These are phyloP conservation scores for Drosophila asahinai DNA, from an alignment of 1,140 invertebrate genomes.

Conservation along the genomic window DNA sequence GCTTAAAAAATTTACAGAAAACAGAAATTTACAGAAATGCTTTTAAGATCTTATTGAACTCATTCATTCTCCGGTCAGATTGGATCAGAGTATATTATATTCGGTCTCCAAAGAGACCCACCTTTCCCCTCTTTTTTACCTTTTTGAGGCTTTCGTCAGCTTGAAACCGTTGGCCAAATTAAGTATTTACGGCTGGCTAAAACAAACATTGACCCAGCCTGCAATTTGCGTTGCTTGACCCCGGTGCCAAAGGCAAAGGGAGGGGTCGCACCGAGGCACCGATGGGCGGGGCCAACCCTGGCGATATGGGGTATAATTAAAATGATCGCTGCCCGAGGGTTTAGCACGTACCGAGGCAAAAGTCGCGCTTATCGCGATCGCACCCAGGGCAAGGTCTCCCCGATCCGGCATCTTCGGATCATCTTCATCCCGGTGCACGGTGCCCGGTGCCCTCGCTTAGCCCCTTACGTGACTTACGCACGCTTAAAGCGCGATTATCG, in stretches of 20 bases:
- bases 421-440: slow-evolving; percentile 12
- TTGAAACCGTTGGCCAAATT: slow-evolving; percentile 71
- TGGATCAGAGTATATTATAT: slow-evolving; percentile 6
- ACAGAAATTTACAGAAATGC: not conserved
- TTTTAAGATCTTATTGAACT: not conserved
- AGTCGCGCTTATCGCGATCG: slow-evolving; percentile 81
- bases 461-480: slow-evolving; percentile 74
- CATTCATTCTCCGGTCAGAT: no score
- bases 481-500: slow-evolving; percentile 77
- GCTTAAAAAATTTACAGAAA: no score
- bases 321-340: slow-evolving; percentile 70
- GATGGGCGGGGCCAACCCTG: slow-evolving; percentile 23
- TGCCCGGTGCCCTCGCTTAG: not conserved
- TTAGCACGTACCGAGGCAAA: slow-evolving; percentile 81
- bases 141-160: slow-evolving; percentile 41
- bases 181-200: slow-evolving; percentile 71
- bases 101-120: not conserved
- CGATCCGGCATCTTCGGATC: slow-evolving; percentile 32
- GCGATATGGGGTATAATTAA: slow-evolving; percentile 67
- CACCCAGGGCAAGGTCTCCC: slow-evolving; percentile 77
- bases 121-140: not conserved
- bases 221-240: slow-evolving; percentile 78
- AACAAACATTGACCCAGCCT: slow-evolving; percentile 77
- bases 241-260: slow-evolving; percentile 7
- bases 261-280: not conserved